These are phyloP conservation scores for Crocallis elinguaria DNA, from an alignment of 2,888 invertebrate genomes.

Conservation along the genomic window DNA sequence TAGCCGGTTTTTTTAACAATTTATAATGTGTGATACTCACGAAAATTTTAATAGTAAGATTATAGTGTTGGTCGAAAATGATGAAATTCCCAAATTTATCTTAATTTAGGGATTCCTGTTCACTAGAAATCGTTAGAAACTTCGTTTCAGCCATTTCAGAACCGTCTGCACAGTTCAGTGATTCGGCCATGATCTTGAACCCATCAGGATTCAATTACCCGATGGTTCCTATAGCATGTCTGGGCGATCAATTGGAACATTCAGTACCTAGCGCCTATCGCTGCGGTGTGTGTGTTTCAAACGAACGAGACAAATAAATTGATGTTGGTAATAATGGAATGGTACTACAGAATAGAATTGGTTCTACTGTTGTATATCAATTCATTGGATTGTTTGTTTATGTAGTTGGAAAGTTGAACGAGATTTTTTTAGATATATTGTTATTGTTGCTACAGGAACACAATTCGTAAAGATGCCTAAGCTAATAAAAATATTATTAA, in stretches of 20 bases:
- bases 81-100: not conserved
- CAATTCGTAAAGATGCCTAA: too few species aligned
- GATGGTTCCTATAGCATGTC: conserved; percentile 49
- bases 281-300: conserved; percentile 9
- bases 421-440: not conserved
- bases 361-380: not conserved
- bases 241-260: conserved; percentile 42
- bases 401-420: not conserved
- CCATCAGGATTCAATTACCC: conserved; percentile 58
- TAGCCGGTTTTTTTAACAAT: too few species aligned
- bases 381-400: not conserved
- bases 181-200: conserved; percentile 72
- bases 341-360: not conserved
- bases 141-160: not conserved
- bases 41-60: too few species aligned
- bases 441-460: too few species aligned
- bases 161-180: conserved; percentile 42
- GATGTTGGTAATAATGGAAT: not conserved
- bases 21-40: too few species aligned
- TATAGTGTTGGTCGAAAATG: not conserved
- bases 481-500: too few species aligned
- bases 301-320: not conserved
- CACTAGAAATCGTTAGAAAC: not conserved
- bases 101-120: not conserved
- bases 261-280: conserved; percentile 36